Evolutionary conservation across 1,140 invertebrate species (phyloP).

Genomic region (Ectropis grisescens): DNA sequence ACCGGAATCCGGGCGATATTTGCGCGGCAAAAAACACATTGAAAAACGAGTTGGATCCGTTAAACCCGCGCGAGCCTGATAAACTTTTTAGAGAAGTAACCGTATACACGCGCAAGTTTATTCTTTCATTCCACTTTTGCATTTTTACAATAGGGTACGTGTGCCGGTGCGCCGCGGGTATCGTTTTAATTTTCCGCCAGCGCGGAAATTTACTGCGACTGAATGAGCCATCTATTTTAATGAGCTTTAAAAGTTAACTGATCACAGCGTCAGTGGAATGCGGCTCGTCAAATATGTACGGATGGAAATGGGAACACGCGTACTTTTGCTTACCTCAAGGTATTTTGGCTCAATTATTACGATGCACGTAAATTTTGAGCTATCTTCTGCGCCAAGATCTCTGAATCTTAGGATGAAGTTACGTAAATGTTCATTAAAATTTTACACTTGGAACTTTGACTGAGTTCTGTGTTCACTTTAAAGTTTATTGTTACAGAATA

Average conservation of each 20-base stretch:
- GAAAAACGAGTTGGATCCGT: conserved; percentile 2
- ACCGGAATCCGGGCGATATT: too few species aligned
- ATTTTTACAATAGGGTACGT: conserved; percentile 27
- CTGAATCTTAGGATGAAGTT: too few species aligned
- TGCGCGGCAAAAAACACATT: too few species aligned
- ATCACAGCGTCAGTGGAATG: conserved; percentile 25
- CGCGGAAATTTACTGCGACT: conserved; percentile 53
- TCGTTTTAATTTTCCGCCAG: conserved; percentile 66
- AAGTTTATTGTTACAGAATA: too few species aligned
- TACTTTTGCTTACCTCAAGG: too few species aligned
- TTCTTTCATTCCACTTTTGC: conserved; percentile 28
- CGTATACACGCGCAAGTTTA: conserved; percentile 37
- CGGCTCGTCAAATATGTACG: conserved; percentile 2
- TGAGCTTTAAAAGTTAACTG: conserved; percentile 66
- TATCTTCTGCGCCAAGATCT: too few species aligned
- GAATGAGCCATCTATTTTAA: conserved; percentile 68
- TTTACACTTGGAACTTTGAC: too few species aligned
- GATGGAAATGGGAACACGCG: too few species aligned
- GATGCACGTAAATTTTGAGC: too few species aligned
- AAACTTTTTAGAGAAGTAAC: conserved; percentile 42
- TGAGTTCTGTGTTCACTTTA: too few species aligned
- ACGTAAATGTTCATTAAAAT: too few species aligned
- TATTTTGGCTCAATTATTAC: too few species aligned
- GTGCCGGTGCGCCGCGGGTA: conserved; percentile 40
- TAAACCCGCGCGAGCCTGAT: conserved; percentile 24